Evolutionary conservation across 2,888 invertebrate genomes (phyloP).

Genomic region (Tipula unca): DNA sequence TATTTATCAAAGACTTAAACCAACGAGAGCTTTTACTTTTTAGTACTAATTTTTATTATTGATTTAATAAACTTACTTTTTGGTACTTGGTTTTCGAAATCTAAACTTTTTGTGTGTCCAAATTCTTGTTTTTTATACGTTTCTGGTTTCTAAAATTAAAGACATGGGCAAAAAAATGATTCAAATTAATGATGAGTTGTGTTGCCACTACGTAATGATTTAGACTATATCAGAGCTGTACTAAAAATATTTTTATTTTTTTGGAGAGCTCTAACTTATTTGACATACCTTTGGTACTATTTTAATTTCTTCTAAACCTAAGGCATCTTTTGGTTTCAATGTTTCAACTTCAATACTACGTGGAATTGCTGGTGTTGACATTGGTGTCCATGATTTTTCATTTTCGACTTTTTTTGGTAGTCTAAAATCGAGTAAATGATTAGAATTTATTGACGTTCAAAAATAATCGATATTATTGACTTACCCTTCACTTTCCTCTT

Average conservation of each 20-base stretch:
- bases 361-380: conserved; percentile 30
- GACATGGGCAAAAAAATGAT: neutral
- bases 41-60: neutral
- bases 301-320: conserved; percentile 32
- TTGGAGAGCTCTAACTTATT: conserved; percentile 9
- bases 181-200: neutral
- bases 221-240: neutral
- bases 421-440: neutral
- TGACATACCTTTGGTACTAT: conserved; percentile 30
- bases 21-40: neutral
- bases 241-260: neutral
- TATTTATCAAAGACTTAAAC: neutral
- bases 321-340: conserved; percentile 31
- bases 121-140: conserved; percentile 32
- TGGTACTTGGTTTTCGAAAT: conserved; percentile 31
- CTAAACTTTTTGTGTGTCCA: conserved; percentile 33
- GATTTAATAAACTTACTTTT: conserved; percentile 29
- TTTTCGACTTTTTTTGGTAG: conserved; percentile 27
- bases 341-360: conserved; percentile 31
- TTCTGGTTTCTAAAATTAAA: conserved; percentile 27
- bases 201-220: neutral
- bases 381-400: conserved; percentile 32
- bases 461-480: neutral
- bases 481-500: conserved; percentile 47
- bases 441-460: too few relatives aligned